Conservation (phyloP, 2,113 vertebrate genomes). For the Pyrgilauda ruficollis region DNA sequence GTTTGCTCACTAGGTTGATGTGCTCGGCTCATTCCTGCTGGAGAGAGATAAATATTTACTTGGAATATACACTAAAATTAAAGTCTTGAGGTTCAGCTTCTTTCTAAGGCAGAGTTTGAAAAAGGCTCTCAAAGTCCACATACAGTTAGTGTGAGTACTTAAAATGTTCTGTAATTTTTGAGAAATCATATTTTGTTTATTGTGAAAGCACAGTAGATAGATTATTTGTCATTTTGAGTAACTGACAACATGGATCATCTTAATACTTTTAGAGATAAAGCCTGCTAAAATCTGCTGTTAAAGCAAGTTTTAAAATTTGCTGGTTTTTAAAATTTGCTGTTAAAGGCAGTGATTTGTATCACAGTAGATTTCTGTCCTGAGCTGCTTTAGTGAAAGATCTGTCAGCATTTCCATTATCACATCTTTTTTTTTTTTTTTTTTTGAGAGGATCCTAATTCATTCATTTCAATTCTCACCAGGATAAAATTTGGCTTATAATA, state of each 20-base stretch:
- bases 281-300: not conserved
- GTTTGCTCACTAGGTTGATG: not conserved
- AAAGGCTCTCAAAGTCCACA: not conserved
- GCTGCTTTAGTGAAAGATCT: not conserved
- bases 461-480: not conserved
- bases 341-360: not conserved
- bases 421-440: not conserved
- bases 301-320: not conserved
- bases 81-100: not conserved
- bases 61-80: not conserved
- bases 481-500: conserved; percentile 1
- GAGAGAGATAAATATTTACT: not conserved
- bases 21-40: not conserved
- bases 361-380: not conserved
- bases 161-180: not conserved
- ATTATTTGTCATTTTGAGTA: not conserved
- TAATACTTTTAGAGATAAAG: not conserved
- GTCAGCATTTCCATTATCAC: not conserved
- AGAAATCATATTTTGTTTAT: not conserved
- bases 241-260: not conserved
- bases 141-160: not conserved
- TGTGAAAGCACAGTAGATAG: not conserved
- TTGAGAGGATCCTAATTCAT: not conserved
- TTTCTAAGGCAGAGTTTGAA: not conserved
- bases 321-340: not conserved